Conservation (phyloP, 1,140 invertebrate species). For the Anthonomus grandis region DNA sequence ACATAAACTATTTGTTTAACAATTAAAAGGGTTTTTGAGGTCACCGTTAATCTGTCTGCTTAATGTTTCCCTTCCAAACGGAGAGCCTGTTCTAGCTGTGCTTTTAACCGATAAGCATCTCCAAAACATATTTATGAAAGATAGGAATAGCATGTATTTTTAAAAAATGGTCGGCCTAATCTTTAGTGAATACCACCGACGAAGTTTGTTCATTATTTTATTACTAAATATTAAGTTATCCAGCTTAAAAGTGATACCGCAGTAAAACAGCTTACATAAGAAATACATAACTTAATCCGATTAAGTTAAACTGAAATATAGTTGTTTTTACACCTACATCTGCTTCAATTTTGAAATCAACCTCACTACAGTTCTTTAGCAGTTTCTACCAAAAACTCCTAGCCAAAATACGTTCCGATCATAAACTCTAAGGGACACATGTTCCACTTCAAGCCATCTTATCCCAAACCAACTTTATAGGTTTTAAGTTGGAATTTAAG, state of each 20-base stretch:
- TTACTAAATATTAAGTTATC: too few relatives aligned
- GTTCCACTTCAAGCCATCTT: slow-evolving; percentile 22
- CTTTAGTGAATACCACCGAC: too few relatives aligned
- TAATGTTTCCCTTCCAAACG: too few relatives aligned
- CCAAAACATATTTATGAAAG: too few relatives aligned
- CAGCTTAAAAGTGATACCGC: not conserved
- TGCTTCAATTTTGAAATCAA: not conserved
- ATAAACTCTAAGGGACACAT: slow-evolving; percentile 25
- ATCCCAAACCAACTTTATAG: slow-evolving; percentile 22
- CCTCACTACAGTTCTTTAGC: not conserved
- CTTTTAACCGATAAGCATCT: too few relatives aligned
- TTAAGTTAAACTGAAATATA: not conserved
- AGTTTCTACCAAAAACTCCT: slow-evolving; percentile 1
- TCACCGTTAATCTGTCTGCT: too few relatives aligned
- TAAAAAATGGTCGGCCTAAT: too few relatives aligned
- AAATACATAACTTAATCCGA: not conserved
- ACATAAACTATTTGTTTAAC: too few relatives aligned
- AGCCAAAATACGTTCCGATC: slow-evolving; percentile 14
- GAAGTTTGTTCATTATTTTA: too few relatives aligned
- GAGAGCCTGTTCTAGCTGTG: too few relatives aligned
- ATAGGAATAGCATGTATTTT: too few relatives aligned
- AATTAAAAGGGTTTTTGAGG: too few relatives aligned
- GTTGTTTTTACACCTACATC: not conserved
- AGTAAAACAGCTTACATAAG: not conserved
- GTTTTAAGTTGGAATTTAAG: slow-evolving; percentile 23